Evolutionary conservation across 2,113 vertebrate species (phyloP), one percentile per base, ranked within the genome.

Genomic region (Serinus canaria): DNA sequence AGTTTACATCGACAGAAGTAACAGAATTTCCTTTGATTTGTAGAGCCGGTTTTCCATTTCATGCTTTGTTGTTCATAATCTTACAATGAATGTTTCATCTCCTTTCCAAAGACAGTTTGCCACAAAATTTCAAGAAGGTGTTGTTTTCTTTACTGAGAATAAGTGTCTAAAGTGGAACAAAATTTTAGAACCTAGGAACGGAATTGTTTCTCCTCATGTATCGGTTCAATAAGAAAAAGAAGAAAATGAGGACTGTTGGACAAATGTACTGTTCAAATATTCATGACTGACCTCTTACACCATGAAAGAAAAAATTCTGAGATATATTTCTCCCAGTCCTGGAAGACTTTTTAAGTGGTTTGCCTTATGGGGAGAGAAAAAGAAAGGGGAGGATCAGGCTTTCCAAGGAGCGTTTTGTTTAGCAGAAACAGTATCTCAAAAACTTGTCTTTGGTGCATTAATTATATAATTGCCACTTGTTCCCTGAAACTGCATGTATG

Each of bases 121-220:
- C 64, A 64, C 18, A 21, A 88, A 74, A 80, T 79, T 76, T 92
- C 70, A 79, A 80, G 67, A 72, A 75, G 17, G 30, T 82, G 66
- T 13, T 90, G 41, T 44, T 50, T 84, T 78, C 78, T 77, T 95
- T 77, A 83, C 77, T 93, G 73, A 92, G 35, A 95, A 79, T 97
- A 84, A 90, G 55, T 74, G 53, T 95, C 89, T 72, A 95, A 90
- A 96, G 87, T 90, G 73, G 91, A 96, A 73, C 30, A 82, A 83
- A 76, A 84, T 70, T 77, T 83, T 94, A 91, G 88, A 94, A 88
- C 67, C 41, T 70, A 95, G 77, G 33, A 94, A 66, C 18, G 62
- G 92, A 83, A 90, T 87, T 95, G 89, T 96, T 81, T 94, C 87
- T 75, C 49, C 23, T 82, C 83, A 56, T 75, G 63, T 80, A 59